Percentiles rank a stretch among this genome's conserved stretches.
phyloP scores from a whole-genome alignment of 2,113 vertebrate genomes.

The Erythrocercus mccallii region DNA sequence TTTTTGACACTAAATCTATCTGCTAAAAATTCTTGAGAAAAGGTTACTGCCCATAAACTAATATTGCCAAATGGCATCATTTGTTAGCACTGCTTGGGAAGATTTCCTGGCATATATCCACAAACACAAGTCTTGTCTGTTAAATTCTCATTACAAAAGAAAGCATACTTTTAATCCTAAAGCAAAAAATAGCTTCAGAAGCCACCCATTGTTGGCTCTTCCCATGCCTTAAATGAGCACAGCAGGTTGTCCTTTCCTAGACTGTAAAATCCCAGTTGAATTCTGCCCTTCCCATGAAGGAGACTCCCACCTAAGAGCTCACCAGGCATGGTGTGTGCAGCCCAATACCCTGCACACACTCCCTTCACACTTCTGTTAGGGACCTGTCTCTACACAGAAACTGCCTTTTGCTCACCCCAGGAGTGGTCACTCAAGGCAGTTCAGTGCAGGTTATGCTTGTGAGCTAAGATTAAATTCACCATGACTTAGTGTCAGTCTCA shows the following conservation, averaged over 20 bases:
- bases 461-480: neutral
- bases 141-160: slow-evolving; percentile 11
- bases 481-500: neutral
- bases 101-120: slow-evolving; percentile 19
- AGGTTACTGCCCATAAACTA: slow-evolving; percentile 39
- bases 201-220: neutral
- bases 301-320: neutral
- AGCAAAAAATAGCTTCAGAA: neutral
- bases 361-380: neutral
- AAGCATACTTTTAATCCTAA: neutral
- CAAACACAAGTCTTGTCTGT: neutral
- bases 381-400: neutral
- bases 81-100: neutral
- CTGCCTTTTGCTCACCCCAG: neutral
- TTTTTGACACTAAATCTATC: slow-evolving; percentile 52
- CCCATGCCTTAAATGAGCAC: neutral
- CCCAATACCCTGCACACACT: accelerated
- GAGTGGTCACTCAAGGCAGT: neutral
- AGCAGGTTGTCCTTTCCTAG: neutral
- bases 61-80: slow-evolving; percentile 42
- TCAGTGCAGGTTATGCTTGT: neutral
- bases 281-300: neutral
- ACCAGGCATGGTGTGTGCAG: accelerated
- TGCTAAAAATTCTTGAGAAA: slow-evolving; percentile 44
- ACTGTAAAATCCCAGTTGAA: neutral